Base-by-base conservation (phyloP, 1,140 invertebrate species). In the Notospermus geniculatus region DNA sequence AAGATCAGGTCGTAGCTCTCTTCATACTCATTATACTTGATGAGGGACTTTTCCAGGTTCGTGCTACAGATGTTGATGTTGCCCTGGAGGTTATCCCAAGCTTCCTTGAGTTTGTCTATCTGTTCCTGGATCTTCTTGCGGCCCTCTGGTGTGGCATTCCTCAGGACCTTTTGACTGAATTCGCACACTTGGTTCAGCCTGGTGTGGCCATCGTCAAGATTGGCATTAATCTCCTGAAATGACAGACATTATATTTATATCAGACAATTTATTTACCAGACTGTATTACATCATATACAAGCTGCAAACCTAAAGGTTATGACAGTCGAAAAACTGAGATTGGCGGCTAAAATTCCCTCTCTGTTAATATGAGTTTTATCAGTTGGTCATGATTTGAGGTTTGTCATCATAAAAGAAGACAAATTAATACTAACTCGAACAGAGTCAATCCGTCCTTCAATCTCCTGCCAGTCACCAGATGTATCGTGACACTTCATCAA, bases 51-150 rank as follows among this genome's bases (percentile, higher is more conserved):
- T 22, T 88, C 87, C 13, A 96, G 78, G 56, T 87, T 85, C 63
- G 88, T 88, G 68, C 89, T 88, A 0, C 89, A 89, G 69, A 95
- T 91, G 53, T 88, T 88, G 53, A 89, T 88, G 39, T 90, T 85
- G n/a, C 86, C 84, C 75, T 91, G 89, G 0, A 96, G 73, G n/a
- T 87, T 87, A 68, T 94, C 91, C 90, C 91, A 94, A 68, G 93
- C 91, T 39, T 86, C 83, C 67, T 90, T 89, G n/a, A 96, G 76
- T 69, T 92, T 89, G 58, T 89, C 88, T 13, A 91, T 88, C 74
- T 96, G 92, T 72, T 91, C 88, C 43, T 89, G 87, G 1, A 96
- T 89, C 22, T 84, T 84, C 62, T 95, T 91, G 78, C 92, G 90
- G 17, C 92, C 93, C 79, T 94, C 91, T 7, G 86, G 85, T 1